phyloP scores from a whole-genome alignment of 2,797 vertebrate species.

The Anabacerthia variegaticeps region DNA sequence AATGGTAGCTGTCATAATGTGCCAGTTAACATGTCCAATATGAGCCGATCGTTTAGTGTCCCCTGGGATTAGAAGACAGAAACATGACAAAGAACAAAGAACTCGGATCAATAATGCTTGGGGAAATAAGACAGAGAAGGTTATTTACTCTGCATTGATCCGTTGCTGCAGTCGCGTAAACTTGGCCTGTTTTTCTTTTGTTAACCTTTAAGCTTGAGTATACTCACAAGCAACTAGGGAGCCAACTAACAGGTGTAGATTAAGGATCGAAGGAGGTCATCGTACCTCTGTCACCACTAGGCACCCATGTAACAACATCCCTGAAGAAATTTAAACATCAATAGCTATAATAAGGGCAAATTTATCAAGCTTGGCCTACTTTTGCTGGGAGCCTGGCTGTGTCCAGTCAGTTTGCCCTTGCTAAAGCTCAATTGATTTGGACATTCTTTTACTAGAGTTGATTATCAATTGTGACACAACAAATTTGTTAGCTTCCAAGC shows the following conservation, averaged over 20 bases:
- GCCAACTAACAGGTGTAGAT: conserved; percentile 99
- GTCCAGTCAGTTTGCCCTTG: conserved; percentile 80
- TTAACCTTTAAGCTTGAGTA: conserved; percentile 98
- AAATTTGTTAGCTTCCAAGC: conserved; percentile 86
- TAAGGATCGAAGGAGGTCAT: conserved; percentile 96
- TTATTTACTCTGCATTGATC: conserved; percentile 99
- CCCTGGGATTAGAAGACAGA: conserved; percentile 84
- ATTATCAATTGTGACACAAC: conserved; percentile 89
- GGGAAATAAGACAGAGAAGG: conserved; percentile 99
- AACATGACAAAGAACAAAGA: conserved; percentile 89
- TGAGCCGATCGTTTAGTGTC: conserved; percentile 80
- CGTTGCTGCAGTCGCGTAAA: conserved; percentile 87
- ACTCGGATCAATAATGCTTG: conserved; percentile 94
- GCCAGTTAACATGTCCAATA: conserved; percentile 82
- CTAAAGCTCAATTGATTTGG: conserved; percentile 86
- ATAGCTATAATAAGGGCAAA: conserved; percentile 91
- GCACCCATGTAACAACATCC: conserved; percentile 89
- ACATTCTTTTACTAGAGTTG: conserved; percentile 86
- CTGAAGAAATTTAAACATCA: conserved; percentile 92
- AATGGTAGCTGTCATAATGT: conserved; percentile 82
- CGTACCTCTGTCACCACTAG: conserved; percentile 89
- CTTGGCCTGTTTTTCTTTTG: conserved; percentile 97
- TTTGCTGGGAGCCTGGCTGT: conserved; percentile 77
- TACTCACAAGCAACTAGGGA: conserved; percentile 94
- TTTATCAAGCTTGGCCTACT: conserved; percentile 85